Evolutionary conservation across 2,888 invertebrate species (phyloP).

Genomic region (Philereme vetulata): DNA sequence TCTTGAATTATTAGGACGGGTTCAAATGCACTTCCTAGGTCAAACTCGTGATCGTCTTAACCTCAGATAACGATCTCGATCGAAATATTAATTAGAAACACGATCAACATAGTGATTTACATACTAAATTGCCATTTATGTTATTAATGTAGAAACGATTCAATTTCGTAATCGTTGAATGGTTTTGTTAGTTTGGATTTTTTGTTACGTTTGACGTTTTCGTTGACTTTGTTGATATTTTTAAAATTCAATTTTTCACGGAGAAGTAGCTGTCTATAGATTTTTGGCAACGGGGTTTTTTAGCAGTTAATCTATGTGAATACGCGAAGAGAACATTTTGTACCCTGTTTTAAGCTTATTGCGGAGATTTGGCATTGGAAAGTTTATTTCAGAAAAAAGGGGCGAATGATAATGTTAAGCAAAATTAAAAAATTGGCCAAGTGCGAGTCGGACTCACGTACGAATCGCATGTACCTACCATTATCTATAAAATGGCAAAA

Average conservation of each 20-base stretch:
- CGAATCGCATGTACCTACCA: no score
- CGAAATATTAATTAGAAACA: conserved; percentile 34
- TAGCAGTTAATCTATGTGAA: no score
- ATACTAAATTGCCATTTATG: conserved; percentile 20
- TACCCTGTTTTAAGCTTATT: no score
- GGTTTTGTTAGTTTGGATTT: neutral
- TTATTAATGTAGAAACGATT: conserved; percentile 8
- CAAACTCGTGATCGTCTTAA: conserved; percentile 30
- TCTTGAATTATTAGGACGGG: conserved; percentile 13
- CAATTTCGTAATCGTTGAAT: conserved; percentile 3
- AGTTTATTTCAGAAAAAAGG: no score
- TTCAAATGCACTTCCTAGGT: conserved; percentile 34
- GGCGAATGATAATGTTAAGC: no score
- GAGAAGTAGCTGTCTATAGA: no score
- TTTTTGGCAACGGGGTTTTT: no score
- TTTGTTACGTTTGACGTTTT: neutral
- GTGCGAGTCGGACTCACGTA: no score
- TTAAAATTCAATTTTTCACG: neutral
- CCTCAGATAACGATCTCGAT: conserved; percentile 30
- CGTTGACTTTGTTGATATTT: neutral
- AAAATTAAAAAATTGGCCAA: no score
- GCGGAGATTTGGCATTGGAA: no score
- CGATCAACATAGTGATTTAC: conserved; percentile 31
- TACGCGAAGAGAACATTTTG: no score
- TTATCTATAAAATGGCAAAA: no score